Conservation (phyloP, 2,113 vertebrate species). For the Phalacrocorax brasilianus region DNA sequence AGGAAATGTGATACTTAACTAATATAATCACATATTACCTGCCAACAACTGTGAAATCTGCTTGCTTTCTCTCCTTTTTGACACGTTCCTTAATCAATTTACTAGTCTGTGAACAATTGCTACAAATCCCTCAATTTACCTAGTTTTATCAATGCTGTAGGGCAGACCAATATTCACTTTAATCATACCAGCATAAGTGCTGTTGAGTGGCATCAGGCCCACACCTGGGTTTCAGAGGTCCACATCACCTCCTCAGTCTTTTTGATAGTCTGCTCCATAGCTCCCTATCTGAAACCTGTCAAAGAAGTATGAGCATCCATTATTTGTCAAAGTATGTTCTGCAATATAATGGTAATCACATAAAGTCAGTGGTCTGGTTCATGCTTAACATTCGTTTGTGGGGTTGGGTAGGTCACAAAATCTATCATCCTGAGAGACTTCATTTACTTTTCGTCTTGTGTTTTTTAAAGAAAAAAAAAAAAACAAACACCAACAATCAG, state of each 20-base stretch:
- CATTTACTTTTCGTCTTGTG: neutral
- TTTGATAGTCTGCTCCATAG: rapidly evolving
- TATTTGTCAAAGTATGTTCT: neutral
- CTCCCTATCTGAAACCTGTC: neutral
- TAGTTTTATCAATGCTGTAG: neutral
- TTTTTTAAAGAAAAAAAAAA: neutral
- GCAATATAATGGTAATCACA: neutral
- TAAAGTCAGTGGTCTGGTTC: neutral
- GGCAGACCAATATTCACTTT: neutral
- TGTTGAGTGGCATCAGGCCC: neutral
- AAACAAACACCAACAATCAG: neutral
- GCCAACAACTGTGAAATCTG: neutral
- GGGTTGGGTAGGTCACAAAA: neutral
- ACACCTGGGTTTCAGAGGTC: neutral
- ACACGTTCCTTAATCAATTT: neutral
- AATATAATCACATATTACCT: neutral
- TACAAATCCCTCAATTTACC: neutral
- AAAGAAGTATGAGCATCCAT: neutral
- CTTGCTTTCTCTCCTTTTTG: neutral
- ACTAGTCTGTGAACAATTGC: neutral
- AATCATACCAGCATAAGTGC: neutral
- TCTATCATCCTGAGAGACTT: neutral
- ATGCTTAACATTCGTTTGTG: neutral
- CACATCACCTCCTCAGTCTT: neutral
- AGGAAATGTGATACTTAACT: neutral